Evolutionary conservation across 2,888 invertebrate genomes (phyloP), one percentile per base, ranked within the genome.

Genomic region (Drosophila antonietae): DNA sequence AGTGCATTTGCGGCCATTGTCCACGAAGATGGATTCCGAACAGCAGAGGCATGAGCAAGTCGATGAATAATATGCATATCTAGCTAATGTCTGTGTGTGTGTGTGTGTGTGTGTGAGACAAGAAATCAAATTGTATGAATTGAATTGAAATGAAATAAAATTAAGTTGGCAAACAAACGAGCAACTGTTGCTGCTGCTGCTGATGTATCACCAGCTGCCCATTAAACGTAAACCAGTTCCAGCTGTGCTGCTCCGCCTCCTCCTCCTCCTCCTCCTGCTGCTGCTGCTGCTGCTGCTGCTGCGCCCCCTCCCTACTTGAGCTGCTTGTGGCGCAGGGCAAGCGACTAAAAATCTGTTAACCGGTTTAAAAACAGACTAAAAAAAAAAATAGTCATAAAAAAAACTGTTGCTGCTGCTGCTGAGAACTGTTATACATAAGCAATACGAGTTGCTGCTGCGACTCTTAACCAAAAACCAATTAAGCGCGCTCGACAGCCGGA

Each of bases 151-250:
- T 56, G 10, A 58, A 66, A 57, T 57, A 49, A 68, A 75, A 53
- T 58, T 41, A 57, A 64, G 55, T 75, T 69, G 70, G 64, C 65
- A 71, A 75, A 47, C 68, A 67, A 67, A 49, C 53, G 31, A 59
- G 39, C 59, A 49, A 59, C 53, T 67, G 67, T 67, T 57, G 46
- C 20, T 52, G 65, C 12, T 62, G 74, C 6, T 75, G 55, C 61
- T 73, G 76, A 62, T 78, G 76, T 76, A 76, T 76, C 73, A 78
- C 74, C 75, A 80, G 78, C 73, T 80, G 77, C 63, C 80, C 80
- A 80, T 80, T 80, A 80, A 77, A 73, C 67, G 77, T 65, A 80
- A 80, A 77, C 77, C 79, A 77, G 77, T 77, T 77, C 47, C 73
- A 64, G 72, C 61, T 75, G 73, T 53, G 46, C 33, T 10, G n/a